Percentiles rank a stretch among this genome's conserved stretches.
Conservation (phyloP, 2,888 invertebrate genomes). For the Spisula subtruncata region DNA sequence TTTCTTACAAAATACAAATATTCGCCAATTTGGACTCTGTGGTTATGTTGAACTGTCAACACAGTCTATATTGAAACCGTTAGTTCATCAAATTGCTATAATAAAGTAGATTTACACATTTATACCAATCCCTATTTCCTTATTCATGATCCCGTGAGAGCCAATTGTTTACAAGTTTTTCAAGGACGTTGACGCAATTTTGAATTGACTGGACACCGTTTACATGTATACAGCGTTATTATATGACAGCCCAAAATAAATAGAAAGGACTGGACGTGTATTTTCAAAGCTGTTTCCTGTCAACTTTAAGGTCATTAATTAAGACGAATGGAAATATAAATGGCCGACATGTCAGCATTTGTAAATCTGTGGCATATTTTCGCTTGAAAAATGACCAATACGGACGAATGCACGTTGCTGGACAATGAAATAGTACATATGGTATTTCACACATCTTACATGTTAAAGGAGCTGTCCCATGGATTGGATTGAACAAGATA, state of each 20-base stretch:
- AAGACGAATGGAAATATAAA: slow-evolving; percentile 68
- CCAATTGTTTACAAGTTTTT: neutral
- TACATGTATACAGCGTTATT: neutral
- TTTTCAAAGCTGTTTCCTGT: slow-evolving; percentile 57
- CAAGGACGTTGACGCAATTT: neutral
- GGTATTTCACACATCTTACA: neutral
- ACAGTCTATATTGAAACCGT: no score
- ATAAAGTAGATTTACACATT: neutral
- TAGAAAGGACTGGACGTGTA: neutral
- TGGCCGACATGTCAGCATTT: slow-evolving; percentile 56
- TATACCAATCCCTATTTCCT: neutral
- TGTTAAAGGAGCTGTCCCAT: neutral
- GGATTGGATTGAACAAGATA: neutral
- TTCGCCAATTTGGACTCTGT: no score
- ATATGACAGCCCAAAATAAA: neutral
- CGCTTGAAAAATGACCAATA: slow-evolving; percentile 38
- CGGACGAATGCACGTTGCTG: neutral
- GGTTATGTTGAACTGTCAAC: no score
- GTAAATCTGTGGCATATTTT: slow-evolving; percentile 23
- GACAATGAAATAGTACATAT: neutral
- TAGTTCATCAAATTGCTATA: neutral
- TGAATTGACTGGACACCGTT: neutral
- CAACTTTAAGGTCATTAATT: slow-evolving; percentile 53
- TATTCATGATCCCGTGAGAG: neutral
- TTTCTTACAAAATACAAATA: no score